phyloP scores from a whole-genome alignment of 1,140 invertebrate species.

The Drosophila trapezifrons region DNA sequence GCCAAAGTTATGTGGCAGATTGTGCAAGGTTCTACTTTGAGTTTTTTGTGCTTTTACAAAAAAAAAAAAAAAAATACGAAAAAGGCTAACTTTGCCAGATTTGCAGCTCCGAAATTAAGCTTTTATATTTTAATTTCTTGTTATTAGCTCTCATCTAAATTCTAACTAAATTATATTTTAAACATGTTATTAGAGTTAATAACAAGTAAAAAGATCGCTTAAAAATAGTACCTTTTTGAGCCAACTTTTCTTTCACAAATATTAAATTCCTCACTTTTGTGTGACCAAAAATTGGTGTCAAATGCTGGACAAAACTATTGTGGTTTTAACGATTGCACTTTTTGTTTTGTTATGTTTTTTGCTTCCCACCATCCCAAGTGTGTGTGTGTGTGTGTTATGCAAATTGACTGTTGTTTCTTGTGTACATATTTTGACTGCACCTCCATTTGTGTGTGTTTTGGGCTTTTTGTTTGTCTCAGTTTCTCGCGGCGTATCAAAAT shows the following conservation, averaged over 20 bases:
- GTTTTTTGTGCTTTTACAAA: not conserved
- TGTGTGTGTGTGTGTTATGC: slow-evolving; percentile 59
- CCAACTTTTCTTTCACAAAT: not conserved
- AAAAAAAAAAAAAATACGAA: no score
- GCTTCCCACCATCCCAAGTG: slow-evolving; percentile 53
- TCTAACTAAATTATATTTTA: not conserved
- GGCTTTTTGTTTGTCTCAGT: slow-evolving; percentile 31
- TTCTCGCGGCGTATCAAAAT: slow-evolving; percentile 51
- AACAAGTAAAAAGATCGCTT: no score
- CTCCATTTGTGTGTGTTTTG: slow-evolving; percentile 58
- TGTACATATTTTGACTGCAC: slow-evolving; percentile 77
- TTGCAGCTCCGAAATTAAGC: no score
- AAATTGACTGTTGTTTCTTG: slow-evolving; percentile 72
- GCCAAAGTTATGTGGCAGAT: slow-evolving; percentile 18
- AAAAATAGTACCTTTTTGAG: no score
- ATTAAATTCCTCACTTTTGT: slow-evolving; percentile 10
- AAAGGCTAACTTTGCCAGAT: no score
- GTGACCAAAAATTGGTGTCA: slow-evolving; percentile 39
- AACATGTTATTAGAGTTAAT: no score
- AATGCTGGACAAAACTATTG: slow-evolving; percentile 53
- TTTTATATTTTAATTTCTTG: no score
- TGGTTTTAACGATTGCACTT: slow-evolving; percentile 48
- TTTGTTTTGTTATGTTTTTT: slow-evolving; percentile 35
- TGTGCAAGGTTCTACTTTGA: slow-evolving; percentile 28
- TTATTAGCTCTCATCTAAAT: no score